Evolutionary conservation across 1,140 invertebrate genomes (phyloP).

Genomic region (Paraescarpia echinospica): DNA sequence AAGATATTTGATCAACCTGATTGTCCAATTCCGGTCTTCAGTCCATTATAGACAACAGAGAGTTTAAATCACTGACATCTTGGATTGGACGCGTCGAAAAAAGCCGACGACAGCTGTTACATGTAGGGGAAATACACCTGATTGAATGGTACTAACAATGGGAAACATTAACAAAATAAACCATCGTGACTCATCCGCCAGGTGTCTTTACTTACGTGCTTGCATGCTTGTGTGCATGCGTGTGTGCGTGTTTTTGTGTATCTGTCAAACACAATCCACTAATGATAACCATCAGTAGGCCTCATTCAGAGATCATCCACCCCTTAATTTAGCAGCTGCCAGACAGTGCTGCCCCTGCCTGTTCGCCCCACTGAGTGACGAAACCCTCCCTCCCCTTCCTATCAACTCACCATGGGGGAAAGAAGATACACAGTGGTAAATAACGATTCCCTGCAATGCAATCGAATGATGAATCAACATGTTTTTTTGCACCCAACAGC

Average conservation of each 20-base stretch:
- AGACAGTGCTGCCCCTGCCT: background rate
- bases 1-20: background rate
- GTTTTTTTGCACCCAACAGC: background rate
- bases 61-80: background rate
- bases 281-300: too few relatives aligned
- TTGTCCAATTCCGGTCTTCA: background rate
- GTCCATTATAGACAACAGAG: background rate
- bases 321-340: background rate
- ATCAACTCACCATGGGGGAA: background rate
- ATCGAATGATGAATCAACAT: background rate
- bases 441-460: background rate
- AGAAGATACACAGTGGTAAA: background rate
- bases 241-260: too few relatives aligned
- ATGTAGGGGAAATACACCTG: too few relatives aligned
- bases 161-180: too few relatives aligned
- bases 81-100: too few relatives aligned
- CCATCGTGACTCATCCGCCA: too few relatives aligned
- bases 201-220: too few relatives aligned
- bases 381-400: background rate
- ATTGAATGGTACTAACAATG: too few relatives aligned
- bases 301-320: background rate
- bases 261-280: too few relatives aligned
- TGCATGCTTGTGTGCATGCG: too few relatives aligned
- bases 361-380: background rate
- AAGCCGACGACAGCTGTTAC: too few relatives aligned